Base-by-base conservation (phyloP, 2,888 invertebrate genomes). In the Scaeva pyrastri region DNA sequence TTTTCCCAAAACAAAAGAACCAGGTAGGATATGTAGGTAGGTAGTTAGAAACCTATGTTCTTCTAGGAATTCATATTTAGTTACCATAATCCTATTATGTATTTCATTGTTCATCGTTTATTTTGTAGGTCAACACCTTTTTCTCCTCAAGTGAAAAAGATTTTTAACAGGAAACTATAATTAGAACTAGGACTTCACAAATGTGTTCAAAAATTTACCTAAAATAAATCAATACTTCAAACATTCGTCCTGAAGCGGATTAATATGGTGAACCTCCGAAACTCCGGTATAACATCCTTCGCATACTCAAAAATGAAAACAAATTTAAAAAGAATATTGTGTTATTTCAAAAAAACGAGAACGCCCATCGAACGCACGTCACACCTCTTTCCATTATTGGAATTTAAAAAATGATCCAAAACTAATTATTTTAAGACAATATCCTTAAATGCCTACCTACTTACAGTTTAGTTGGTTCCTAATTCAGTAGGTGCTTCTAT, bases 351-450 rank as follows among this genome's bases (percentile, higher is more conserved):
- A 55, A 31, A 52, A 31, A 50, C 21, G 52, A 83, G 16, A 48
- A 78, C 83, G 74, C 79, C 79, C 74, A 78, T 4, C 14, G 36
- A 19, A 31, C 31, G 8, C 31, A 31, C 56, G 66, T n/a, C n/a
- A n/a, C n/a, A n/a, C 62, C 62, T 36, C 48, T 62, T 72, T 48
- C 60, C 55, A 75, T 64, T 31, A 31, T 26, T 73, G 31, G 4
- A 41, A 50, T 39, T 43, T 41, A 56, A 68, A 74, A 80, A 73
- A 79, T 68, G 50, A 8, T 23, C 16, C 36, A 71, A 43, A 52
- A 68, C 52, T 55, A 77, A 43, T 43, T 43, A 31, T 11, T 31
- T 14, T 36, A 21, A 68, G 14, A n/a, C 14, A 52, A 21, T 12
- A 64, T 36, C 8, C n/a, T 12, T 5, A n/a, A 43, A 43, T n/a